phyloP scores from a whole-genome alignment of 2,113 vertebrate genomes.

The Calyptommatus sinebrachiatus region DNA sequence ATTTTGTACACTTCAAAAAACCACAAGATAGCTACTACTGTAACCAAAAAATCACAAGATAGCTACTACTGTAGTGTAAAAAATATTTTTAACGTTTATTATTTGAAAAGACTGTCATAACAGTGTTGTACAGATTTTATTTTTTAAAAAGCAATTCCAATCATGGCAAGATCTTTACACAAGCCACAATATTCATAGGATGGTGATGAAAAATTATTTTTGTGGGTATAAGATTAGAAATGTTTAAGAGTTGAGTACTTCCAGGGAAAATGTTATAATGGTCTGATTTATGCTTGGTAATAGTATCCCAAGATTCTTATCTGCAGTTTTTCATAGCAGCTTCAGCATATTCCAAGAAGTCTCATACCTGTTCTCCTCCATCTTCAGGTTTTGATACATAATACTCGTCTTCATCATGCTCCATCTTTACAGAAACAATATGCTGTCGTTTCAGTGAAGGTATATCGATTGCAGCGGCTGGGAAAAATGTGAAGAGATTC shows the following conservation, averaged over 20 bases:
- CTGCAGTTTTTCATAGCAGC: background rate
- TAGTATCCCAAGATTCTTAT: background rate
- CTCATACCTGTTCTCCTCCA: slow-evolving; percentile 72
- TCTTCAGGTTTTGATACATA: slow-evolving; percentile 62
- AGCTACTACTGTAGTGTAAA: no score
- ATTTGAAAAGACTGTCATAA: no score
- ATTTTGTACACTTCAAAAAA: no score
- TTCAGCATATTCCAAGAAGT: background rate
- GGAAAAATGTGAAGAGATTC: slow-evolving; percentile 36
- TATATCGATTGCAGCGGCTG: slow-evolving; percentile 60
- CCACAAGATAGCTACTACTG: no score
- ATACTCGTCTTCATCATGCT: slow-evolving; percentile 58
- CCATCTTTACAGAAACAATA: slow-evolving; percentile 65
- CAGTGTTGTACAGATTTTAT: no score
- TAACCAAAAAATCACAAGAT: no score
- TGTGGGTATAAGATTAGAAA: background rate
- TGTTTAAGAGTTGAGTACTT: background rate
- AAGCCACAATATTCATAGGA: background rate
- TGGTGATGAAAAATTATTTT: background rate
- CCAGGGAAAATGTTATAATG: background rate
- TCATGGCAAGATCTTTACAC: background rate
- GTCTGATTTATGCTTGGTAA: background rate
- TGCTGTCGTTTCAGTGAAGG: slow-evolving; percentile 53
- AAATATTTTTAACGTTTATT: no score
- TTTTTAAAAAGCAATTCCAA: background rate